Percentiles rank a stretch among this genome's conserved stretches.
Conservation (phyloP, 2,888 invertebrate genomes). For the Stegophylla sp. region DNA sequence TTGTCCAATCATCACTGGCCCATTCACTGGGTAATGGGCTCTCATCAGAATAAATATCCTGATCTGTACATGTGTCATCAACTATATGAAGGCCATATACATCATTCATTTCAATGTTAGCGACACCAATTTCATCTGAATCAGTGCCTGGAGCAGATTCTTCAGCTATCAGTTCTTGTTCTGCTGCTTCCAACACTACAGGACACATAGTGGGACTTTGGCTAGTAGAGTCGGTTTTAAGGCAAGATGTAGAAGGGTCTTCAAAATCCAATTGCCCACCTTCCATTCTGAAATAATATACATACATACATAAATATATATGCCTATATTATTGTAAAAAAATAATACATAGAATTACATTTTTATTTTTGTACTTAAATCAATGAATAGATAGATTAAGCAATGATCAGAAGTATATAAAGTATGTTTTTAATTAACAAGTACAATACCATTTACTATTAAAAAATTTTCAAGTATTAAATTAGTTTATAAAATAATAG, state of each 20-base stretch:
- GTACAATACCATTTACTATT: too few relatives aligned
- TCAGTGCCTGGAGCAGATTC: conserved; percentile 48
- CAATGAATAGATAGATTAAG: too few relatives aligned
- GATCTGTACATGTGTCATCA: conserved; percentile 54
- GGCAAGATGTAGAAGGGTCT: conserved; percentile 51
- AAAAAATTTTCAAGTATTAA: too few relatives aligned
- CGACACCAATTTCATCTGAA: conserved; percentile 47
- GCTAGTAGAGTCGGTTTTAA: conserved; percentile 60
- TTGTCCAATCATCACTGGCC: conserved; percentile 51
- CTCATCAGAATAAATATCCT: conserved; percentile 53
- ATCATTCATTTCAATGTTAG: conserved; percentile 40
- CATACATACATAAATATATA: neutral
- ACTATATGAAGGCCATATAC: conserved; percentile 35
- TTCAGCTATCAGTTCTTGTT: conserved; percentile 56
- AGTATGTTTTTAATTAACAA: too few relatives aligned
- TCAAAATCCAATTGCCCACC: conserved; percentile 52
- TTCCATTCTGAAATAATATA: conserved; percentile 46
- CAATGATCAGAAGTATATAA: too few relatives aligned
- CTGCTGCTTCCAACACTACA: conserved; percentile 50
- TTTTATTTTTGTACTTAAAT: too few relatives aligned
- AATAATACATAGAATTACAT: too few relatives aligned
- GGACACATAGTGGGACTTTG: conserved; percentile 58
- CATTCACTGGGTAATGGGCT: conserved; percentile 47
- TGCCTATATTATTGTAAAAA: too few relatives aligned
- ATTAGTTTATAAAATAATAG: too few relatives aligned